Evolutionary conservation across 2,888 invertebrate genomes (phyloP), one percentile per base, ranked within the genome.

Genomic region (Shargacucullia verbasci): DNA sequence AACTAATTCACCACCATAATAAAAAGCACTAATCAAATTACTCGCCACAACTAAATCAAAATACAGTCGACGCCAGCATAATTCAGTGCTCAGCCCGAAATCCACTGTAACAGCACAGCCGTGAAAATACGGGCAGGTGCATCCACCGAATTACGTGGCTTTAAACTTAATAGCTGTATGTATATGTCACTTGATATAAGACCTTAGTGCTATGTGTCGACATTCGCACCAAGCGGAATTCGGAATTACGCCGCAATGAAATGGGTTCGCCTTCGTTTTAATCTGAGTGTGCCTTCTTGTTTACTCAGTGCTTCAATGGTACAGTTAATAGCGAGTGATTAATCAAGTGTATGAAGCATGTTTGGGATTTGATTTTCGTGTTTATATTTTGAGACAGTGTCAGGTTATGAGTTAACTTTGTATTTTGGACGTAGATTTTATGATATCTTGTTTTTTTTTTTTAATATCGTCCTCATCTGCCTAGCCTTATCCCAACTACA

Each of bases 51-150:
- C 47, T 43, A 54, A 74, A 72, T 72, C 64, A 75, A 62, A 75
- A 68, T 75, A 76, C 74, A 71, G 70, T 76, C 75, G 68, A 48
- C 59, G 56, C 60, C 55, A 62, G 63, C 71, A 80, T 81, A 80
- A 82, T 79, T 82, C 80, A 80, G 73, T 48, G 41, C 65, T 78
- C 62, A 64, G 45, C 67, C 61, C 49, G 54, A 66, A 79, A 79
- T 79, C 76, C 64, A 64, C 46, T 70, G 73, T 67, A 69, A 69
- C 74, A 77, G 70, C 64, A 70, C 60, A 67, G 69, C 77, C 79
- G 78, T 83, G 85, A 83, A 85, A 82, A 84, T 81, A 85, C 83
- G 80, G 78, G 76, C 86, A 87, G 88, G 86, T 87, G 86, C 86
- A 87, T 84, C 81, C 78, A 73, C 82, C 79, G 82, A 84, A 86